A percentile compares a stretch with the other conserved stretches of the same genome.
These are phyloP conservation scores for Zaprionus bogoriensis DNA, from an alignment of 2,888 invertebrate genomes.

Conservation along the genomic window DNA sequence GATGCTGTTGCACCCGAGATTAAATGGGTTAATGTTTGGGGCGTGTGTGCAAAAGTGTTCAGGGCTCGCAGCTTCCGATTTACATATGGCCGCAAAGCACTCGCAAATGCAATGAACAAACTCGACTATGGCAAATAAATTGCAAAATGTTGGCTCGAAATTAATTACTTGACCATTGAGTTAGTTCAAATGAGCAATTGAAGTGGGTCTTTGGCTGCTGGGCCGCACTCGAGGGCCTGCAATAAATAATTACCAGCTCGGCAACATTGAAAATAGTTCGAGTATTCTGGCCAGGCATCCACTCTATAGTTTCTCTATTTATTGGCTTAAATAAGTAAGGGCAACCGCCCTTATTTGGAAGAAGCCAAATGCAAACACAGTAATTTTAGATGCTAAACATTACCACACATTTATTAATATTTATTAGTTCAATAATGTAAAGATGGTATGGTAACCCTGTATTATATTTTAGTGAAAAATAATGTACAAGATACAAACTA, in stretches of 20 bases:
- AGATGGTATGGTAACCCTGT: no score
- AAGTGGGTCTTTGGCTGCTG: background rate
- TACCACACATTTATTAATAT: no score
- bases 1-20: slow-evolving; percentile 41
- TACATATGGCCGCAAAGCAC: slow-evolving; percentile 8
- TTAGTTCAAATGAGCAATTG: background rate
- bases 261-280: background rate
- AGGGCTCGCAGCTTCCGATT: slow-evolving; percentile 9
- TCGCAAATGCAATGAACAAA: background rate
- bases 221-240: background rate
- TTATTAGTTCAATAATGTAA: no score
- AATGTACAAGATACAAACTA: no score
- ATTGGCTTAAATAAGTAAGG: background rate
- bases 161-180: slow-evolving; percentile 4
- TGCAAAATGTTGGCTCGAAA: background rate
- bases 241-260: background rate
- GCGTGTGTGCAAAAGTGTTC: slow-evolving; percentile 56
- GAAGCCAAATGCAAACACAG: no score
- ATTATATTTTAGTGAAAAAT: no score
- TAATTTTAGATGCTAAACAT: no score
- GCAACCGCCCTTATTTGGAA: no score
- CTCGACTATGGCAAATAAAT: slow-evolving; percentile 7
- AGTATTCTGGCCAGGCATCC: background rate
- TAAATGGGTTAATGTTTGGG: slow-evolving; percentile 69
- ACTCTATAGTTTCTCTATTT: background rate